Percentiles rank a stretch among this genome's conserved stretches.
These are phyloP conservation scores for Chironex yamaguchii DNA, from an alignment of 30 jellyfish, hydroid and myxozoan genomes.

Conservation along the genomic window DNA sequence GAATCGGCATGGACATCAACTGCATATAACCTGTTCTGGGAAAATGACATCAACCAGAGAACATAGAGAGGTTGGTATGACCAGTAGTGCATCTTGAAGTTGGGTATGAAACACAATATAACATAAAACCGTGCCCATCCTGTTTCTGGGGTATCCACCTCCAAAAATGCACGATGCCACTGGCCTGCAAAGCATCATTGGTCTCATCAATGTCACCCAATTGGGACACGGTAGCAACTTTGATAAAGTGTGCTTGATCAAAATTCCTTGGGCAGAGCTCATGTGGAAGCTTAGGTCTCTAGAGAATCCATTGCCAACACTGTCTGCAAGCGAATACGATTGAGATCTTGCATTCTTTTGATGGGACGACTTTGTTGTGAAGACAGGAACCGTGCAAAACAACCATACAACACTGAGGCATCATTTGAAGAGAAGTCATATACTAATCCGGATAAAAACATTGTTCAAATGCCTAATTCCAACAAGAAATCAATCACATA, in stretches of 20 bases:
- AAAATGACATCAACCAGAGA: slow-evolving; percentile 20
- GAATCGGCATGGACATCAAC: slow-evolving; percentile 70
- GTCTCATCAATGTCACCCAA: neutral
- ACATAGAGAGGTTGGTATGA: neutral
- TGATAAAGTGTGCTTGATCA: slow-evolving; percentile 33
- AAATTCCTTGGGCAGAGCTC: slow-evolving; percentile 18
- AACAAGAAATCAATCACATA: no score
- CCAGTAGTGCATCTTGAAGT: slow-evolving; percentile 20
- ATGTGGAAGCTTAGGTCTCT: neutral
- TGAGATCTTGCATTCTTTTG: slow-evolving; percentile 37
- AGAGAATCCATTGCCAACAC: slow-evolving; percentile 46
- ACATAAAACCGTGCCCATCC: slow-evolving; percentile 9
- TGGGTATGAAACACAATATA: slow-evolving; percentile 23
- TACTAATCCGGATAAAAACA: no score
- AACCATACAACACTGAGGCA: no score
- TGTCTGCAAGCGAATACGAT: slow-evolving; percentile 2
- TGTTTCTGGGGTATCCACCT: neutral
- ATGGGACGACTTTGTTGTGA: no score
- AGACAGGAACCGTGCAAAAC: no score
- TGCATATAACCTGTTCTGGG: slow-evolving; percentile 1
- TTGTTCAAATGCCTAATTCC: no score
- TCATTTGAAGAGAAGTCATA: no score
- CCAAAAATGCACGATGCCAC: neutral
- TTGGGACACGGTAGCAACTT: slow-evolving; percentile 34
- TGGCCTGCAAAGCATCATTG: slow-evolving; percentile 28